Evolutionary conservation across 2,113 vertebrate genomes (phyloP), one percentile per base, ranked within the genome.

Genomic region (Etia nguti): DNA sequence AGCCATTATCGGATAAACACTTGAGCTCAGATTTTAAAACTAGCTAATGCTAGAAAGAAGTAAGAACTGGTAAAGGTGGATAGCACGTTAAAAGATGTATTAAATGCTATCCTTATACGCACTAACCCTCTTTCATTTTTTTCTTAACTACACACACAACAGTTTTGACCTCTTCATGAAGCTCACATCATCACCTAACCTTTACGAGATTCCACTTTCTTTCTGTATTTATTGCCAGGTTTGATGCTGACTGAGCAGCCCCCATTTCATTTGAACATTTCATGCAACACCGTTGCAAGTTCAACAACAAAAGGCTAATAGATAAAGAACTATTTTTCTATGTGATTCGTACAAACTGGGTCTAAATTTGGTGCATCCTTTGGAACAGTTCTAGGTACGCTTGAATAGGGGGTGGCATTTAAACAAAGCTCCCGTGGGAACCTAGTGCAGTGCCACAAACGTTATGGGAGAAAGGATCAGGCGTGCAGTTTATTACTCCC

Each of bases 181-280:
- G 82, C 83, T 88, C 87, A 50, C 80, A 80, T 87, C 48, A 85
- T 86, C 91, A 83, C 91, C 80, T 93, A 92, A 95, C 94, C 94
- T 94, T 94, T 93, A 90, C 77, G 22, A 91, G 87, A 91, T 84
- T 88, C 85, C 81, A 84, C 88, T 89, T 91, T 88, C 34, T 89
- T 81, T 77, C 75, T 91, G 57, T 80, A 89, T 93, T 65, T 92
- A 91, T 91, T 79, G 84, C 22, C 80, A 36, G 88, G 92, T 92
- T 87, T 86, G 92, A 92, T 92, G 91, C 90, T 36, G 82, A 87
- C 84, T 86, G 81, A 82, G 68, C 73, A 34, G 31, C 81, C 24
- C 29, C 20, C 5, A 6, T 29, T 82, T 48, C 73, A 86, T 82
- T 68, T 91, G 84, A 89, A 89, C 73, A 89, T 90, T 87, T 86